A percentile compares a stretch with the other conserved stretches of the same genome.
phyloP scores from a whole-genome alignment of 2,888 invertebrate species.

The Clanis bilineata region DNA sequence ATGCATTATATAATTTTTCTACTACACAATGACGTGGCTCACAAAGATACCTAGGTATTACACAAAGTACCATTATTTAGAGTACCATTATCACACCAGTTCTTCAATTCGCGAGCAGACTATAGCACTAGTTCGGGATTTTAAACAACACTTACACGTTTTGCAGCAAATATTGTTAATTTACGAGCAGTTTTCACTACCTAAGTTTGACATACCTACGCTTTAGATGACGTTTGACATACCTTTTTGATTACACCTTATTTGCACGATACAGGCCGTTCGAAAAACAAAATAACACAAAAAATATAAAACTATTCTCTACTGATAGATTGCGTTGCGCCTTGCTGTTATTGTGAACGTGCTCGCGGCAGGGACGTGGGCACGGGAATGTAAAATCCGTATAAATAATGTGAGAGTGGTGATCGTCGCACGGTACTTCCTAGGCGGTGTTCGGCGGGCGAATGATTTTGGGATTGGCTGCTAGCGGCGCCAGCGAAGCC shows the following conservation, averaged over 20 bases:
- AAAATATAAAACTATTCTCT: conserved; percentile 14
- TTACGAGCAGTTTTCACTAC: background rate
- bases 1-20: too few relatives aligned
- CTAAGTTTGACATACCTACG: background rate
- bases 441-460: conserved; percentile 37
- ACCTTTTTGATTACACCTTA: conserved; percentile 4
- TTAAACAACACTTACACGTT: background rate
- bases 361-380: background rate
- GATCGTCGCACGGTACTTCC: conserved; percentile 23
- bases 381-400: conserved; percentile 2
- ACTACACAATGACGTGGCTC: background rate
- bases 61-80: background rate
- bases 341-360: background rate
- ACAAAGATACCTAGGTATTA: background rate
- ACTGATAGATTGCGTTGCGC: background rate
- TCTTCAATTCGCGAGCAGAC: background rate
- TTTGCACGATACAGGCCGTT: background rate
- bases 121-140: background rate
- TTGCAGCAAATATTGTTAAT: background rate
- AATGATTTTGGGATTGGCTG: conserved; percentile 41
- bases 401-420: conserved; percentile 1
- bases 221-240: background rate
- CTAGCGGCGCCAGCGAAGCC: conserved; percentile 36
- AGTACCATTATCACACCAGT: background rate
- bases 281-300: conserved; percentile 17